These are phyloP conservation scores for Galeopterus variegatus DNA, from an alignment of 2,113 vertebrate species.

Conservation along the genomic window DNA sequence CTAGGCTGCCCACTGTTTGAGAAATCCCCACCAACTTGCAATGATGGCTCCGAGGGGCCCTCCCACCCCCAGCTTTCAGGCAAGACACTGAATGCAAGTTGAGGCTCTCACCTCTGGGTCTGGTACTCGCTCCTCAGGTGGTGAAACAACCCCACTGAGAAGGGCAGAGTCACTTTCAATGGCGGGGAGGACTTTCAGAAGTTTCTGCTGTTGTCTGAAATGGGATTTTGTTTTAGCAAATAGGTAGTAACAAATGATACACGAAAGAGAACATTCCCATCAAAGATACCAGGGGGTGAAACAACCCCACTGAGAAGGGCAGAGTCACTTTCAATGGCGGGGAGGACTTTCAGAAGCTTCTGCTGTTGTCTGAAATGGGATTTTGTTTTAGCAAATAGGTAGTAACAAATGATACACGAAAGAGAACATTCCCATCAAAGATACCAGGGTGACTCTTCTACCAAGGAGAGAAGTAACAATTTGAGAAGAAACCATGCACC, in stretches of 20 bases:
- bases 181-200: constrained; percentile 89
- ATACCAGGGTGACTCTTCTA: background rate
- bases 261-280: background rate
- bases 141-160: background rate
- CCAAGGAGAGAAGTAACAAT: background rate
- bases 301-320: background rate
- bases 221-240: constrained; percentile 63
- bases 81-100: rapidly evolving
- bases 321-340: constrained; percentile 87
- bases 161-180: constrained; percentile 85
- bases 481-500: background rate
- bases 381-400: constrained; percentile 52
- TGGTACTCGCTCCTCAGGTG: constrained; percentile 52
- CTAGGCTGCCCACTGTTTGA: no score
- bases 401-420: background rate
- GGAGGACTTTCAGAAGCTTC: constrained; percentile 90
- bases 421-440: background rate
- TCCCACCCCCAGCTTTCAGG: background rate
- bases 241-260: background rate
- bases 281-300: background rate
- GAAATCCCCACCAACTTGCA: rapidly evolving
- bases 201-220: constrained; percentile 94
- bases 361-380: constrained; percentile 93
- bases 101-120: constrained; percentile 65
- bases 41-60: rapidly evolving